Base-by-base conservation (phyloP, 2,797 vertebrate genomes). In the Pogoniulus pusillus region DNA sequence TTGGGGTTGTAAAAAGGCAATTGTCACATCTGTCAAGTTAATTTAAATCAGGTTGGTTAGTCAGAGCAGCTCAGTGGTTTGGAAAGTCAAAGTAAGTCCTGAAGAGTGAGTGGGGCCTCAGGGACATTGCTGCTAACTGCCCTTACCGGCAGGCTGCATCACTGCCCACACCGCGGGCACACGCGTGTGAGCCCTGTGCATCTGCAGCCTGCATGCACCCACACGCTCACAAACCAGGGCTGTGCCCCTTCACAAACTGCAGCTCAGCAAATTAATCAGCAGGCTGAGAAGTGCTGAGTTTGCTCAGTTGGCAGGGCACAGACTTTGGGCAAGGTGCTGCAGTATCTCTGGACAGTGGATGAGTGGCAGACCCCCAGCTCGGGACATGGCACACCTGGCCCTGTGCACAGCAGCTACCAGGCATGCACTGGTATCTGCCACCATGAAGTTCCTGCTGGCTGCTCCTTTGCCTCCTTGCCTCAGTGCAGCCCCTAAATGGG, bases 11-110 rank as follows among this genome's bases (percentile, higher is more conserved):
- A 89, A 91, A 92, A 85, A 59, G 37, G 53, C 79, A 83, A 70
- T 76, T 83, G 85, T 87, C 80, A 87, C 70, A 87, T 89, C 87
- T 92, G 93, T 58, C 87, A 89, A 60, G 62, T 89, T 87, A 85
- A 83, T 85, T 93, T 82, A 85, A 47, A 87, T 78, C 51, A 75
- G 73, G 63, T 70, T 88, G 80, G 74, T 85, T 92, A 85, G n/a
- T n/a, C n/a, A n/a, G 82, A 95, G 63, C 83, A 77, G 75, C 79
- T 91, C 82, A 93, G 66, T 89, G 53, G 71, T 87, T 94, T 87
- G 76, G 78, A 91, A 94, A 92, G 82, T 37, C 72, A 69, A 90
- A 93, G 20, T 75, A 70, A 81, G 55, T 70, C 84, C 83, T 60
- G 78, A 81, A 66, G 72, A 85, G 72, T 0, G 26, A 89, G 71